Evolutionary conservation across 30 jellyfish, hydroid and myxozoan species (phyloP).

Genomic region (Chrysaora quinquecirrha): DNA sequence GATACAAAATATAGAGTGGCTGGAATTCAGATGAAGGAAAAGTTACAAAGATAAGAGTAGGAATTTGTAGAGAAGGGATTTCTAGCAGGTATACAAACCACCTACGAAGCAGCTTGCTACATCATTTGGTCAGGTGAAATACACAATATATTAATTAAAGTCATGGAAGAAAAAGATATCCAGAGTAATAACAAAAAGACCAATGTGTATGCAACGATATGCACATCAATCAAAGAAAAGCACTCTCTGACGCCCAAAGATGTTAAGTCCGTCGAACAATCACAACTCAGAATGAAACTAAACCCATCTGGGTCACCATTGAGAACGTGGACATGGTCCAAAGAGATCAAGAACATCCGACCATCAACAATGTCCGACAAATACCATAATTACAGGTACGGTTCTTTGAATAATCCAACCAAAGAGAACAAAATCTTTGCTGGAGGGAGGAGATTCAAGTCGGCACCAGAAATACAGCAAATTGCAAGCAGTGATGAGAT

Average conservation of each 20-base stretch:
- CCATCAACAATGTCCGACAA: conserved; percentile 20
- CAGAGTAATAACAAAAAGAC: background rate
- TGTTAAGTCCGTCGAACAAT: conserved; percentile 19
- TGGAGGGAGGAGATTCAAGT: conserved; percentile 29
- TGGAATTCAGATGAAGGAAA: too few relatives aligned
- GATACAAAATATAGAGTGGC: too few relatives aligned
- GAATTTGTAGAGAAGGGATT: too few relatives aligned
- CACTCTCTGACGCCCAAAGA: conserved; percentile 16
- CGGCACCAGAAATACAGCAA: conserved; percentile 44
- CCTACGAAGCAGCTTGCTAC: too few relatives aligned
- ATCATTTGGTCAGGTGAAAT: too few relatives aligned
- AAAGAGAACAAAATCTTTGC: background rate
- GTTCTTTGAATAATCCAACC: background rate
- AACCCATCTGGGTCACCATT: conserved; percentile 46
- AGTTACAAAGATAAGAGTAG: too few relatives aligned
- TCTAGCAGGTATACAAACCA: too few relatives aligned
- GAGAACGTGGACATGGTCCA: conserved; percentile 36
- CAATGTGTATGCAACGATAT: conserved; percentile 18
- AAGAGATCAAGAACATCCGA: conserved; percentile 7
- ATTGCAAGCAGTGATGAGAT: background rate
- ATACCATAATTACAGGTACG: conserved; percentile 46
- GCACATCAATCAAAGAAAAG: conserved; percentile 14
- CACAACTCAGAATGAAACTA: conserved; percentile 47
- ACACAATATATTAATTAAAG: too few relatives aligned
- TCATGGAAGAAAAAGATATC: background rate